Conservation (phyloP, 2,797 vertebrate genomes). For the Sylvia borin region DNA sequence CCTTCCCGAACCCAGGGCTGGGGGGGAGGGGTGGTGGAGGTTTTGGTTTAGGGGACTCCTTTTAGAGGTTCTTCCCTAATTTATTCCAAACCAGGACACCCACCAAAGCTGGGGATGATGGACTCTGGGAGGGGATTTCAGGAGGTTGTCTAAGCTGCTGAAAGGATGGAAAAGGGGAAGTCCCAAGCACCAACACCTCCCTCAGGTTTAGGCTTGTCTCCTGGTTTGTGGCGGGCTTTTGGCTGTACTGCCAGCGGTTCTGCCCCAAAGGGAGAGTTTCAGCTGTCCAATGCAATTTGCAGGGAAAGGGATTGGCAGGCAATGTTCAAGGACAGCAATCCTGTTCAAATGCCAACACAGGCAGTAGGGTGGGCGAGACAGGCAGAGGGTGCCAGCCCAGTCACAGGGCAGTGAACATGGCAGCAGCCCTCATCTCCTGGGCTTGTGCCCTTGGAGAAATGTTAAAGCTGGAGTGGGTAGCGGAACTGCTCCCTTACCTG, state of each 20-base stretch:
- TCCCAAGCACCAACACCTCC: background rate
- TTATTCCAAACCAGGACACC: too few species aligned
- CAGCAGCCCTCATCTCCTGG: background rate
- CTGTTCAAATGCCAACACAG: background rate
- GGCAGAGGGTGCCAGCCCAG: background rate
- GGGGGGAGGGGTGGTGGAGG: too few species aligned
- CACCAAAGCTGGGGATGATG: accelerated
- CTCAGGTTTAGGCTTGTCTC: background rate
- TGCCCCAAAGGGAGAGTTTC: background rate
- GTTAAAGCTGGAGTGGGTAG: background rate
- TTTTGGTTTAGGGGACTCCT: too few species aligned
- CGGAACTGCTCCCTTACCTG: background rate
- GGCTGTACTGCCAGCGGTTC: background rate
- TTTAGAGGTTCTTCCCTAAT: too few species aligned
- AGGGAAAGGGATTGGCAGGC: background rate
- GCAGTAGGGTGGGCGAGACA: accelerated
- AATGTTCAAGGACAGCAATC: background rate
- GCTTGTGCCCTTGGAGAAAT: background rate
- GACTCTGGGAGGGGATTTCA: background rate
- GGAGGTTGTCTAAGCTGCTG: background rate
- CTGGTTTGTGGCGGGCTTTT: background rate
- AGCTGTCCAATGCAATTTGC: background rate
- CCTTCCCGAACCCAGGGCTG: too few species aligned
- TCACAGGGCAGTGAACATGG: accelerated
- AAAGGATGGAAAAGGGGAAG: background rate